Evolutionary conservation across 2,888 invertebrate genomes (phyloP), one percentile per base, ranked within the genome.

Genomic region (Terebella lapidaria): DNA sequence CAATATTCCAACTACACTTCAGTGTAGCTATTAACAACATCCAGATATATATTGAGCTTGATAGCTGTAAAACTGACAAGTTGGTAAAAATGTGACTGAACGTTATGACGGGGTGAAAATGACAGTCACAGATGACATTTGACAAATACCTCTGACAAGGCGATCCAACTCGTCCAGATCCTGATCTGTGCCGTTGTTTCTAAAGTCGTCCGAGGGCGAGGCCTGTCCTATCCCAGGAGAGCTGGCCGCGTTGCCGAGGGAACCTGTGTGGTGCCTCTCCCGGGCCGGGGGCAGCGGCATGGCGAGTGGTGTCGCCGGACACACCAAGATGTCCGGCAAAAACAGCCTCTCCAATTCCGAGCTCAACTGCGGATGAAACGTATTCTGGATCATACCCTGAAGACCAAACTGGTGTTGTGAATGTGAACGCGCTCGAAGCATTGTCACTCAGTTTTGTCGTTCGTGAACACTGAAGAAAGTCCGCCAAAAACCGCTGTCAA

Each of bases 91-190:
- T n/a, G n/a, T n/a, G n/a, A n/a, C n/a, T n/a, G n/a, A n/a, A n/a
- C n/a, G n/a, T n/a, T n/a, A n/a, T n/a, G n/a, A n/a, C n/a, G n/a
- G n/a, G n/a, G n/a, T n/a, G n/a, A n/a, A n/a, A n/a, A n/a, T n/a
- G n/a, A n/a, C n/a, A n/a, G n/a, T n/a, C n/a, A n/a, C n/a, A n/a
- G n/a, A n/a, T n/a, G n/a, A n/a, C n/a, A n/a, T n/a, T n/a, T n/a
- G n/a, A n/a, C n/a, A n/a, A n/a, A 35, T 35, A 3, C 64, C 58
- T 2, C 66, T 53, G 51, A 62, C 51, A 29, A 64, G 57, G 35
- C 52, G 51, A 61, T 68, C 67, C 22, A 67, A 30, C 22, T 67
- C 67, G 35, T 67, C 67, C 22, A 67, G 58, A n/a, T 67, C 67
- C 2, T 52, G n/a, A 15, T 64, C 64, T 24, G 29, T 51, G 1